phyloP scores from a whole-genome alignment of 2,113 vertebrate species.

The Cyanoderma ruficeps region DNA sequence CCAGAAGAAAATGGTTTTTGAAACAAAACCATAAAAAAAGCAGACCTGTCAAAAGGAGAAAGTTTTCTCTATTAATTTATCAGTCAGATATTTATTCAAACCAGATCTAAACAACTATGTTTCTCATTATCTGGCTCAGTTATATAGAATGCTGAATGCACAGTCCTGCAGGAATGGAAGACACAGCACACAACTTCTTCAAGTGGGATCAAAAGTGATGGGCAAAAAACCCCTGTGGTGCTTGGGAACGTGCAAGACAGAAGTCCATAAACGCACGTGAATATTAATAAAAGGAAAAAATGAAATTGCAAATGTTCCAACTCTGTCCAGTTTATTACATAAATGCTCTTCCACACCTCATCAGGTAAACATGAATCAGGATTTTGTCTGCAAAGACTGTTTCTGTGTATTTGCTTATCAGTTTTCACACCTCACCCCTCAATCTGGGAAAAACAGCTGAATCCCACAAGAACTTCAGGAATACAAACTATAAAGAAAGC shows the following conservation, averaged over 20 bases:
- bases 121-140: not conserved
- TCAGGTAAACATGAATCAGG: not conserved
- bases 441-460: not conserved
- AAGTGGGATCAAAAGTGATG: not conserved
- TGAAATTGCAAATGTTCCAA: not conserved
- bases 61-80: constrained; percentile 23
- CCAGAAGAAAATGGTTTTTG: constrained; percentile 98
- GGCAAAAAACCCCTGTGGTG: not conserved
- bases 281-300: not conserved
- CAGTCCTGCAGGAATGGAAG: not conserved
- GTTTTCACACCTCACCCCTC: not conserved
- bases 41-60: constrained; percentile 78
- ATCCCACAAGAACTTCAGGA: not conserved
- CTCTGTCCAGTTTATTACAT: not conserved
- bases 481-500: not conserved
- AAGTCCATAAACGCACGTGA: not conserved
- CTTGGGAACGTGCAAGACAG: not conserved
- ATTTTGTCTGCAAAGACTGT: not conserved
- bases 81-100: not conserved
- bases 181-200: not conserved
- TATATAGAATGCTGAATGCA: not conserved
- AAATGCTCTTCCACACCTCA: not conserved
- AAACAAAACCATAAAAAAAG: constrained; percentile 91
- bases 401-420: not conserved
- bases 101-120: not conserved